phyloP scores from a whole-genome alignment of 2,888 invertebrate species.

The Mythimna vitellina region DNA sequence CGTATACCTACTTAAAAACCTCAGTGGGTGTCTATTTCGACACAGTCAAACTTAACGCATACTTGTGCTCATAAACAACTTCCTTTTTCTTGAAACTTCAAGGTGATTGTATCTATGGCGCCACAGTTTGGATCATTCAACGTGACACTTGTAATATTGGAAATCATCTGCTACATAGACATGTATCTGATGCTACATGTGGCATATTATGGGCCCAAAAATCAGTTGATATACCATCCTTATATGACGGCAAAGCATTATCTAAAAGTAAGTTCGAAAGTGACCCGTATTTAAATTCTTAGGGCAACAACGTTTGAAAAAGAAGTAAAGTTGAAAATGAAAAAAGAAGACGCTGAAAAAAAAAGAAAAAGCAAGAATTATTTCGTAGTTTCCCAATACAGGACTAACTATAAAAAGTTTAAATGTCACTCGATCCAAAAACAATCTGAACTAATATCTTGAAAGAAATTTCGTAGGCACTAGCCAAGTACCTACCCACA shows the following conservation, averaged over 20 bases:
- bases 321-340: neutral
- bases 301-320: no score
- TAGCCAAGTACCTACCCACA: neutral
- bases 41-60: constrained; percentile 21
- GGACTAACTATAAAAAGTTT: neutral
- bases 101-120: constrained; percentile 84
- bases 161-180: constrained; percentile 86
- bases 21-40: constrained; percentile 43
- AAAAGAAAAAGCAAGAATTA: neutral
- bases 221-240: constrained; percentile 89
- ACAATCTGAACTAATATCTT: no score
- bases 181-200: constrained; percentile 89
- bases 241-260: constrained; percentile 88
- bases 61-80: constrained; percentile 14
- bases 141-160: constrained; percentile 77
- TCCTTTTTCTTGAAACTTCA: constrained; percentile 60
- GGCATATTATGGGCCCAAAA: constrained; percentile 86
- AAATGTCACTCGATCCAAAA: neutral
- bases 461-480: no score
- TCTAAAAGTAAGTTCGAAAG: constrained; percentile 73
- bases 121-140: constrained; percentile 79
- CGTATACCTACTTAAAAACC: constrained; percentile 3
- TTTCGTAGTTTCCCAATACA: no score
- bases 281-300: neutral
- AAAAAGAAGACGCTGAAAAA: neutral